Percentiles rank a stretch among this genome's conserved stretches.
Conservation (phyloP, 2,888 invertebrate genomes). For the Eupithecia abbreviata region DNA sequence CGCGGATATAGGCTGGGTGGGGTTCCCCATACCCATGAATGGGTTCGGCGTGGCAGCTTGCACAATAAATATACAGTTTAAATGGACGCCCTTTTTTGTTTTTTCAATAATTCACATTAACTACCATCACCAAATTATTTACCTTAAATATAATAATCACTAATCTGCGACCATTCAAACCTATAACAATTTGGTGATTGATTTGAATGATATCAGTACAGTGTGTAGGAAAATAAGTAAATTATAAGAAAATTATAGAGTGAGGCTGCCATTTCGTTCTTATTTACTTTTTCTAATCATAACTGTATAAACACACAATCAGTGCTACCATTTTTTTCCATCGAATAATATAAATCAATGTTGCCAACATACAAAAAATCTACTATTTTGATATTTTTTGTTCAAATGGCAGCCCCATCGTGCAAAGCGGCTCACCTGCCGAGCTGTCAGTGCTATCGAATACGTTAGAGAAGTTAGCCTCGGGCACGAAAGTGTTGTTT, state of each 20-base stretch:
- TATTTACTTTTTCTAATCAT: background rate
- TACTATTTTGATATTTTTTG: constrained; percentile 32
- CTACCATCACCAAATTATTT: constrained; percentile 48
- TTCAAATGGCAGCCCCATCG: constrained; percentile 49
- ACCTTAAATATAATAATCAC: background rate
- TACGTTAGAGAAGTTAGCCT: constrained; percentile 94
- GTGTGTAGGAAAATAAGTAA: constrained; percentile 30
- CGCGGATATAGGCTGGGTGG: constrained; percentile 72
- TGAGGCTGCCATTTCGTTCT: constrained; percentile 45
- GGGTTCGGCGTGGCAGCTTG: constrained; percentile 86
- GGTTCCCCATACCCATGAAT: constrained; percentile 86
- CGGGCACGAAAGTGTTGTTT: constrained; percentile 88
- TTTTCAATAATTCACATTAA: constrained; percentile 30
- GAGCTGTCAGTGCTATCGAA: constrained; percentile 89
- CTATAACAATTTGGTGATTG: background rate
- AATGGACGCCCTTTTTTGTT: constrained; percentile 30
- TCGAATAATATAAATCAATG: background rate
- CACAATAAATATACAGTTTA: constrained; percentile 59
- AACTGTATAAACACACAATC: background rate
- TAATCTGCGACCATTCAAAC: background rate
- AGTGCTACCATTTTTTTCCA: background rate
- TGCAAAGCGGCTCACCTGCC: constrained; percentile 82
- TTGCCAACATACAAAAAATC: background rate
- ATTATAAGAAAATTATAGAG: constrained; percentile 35
- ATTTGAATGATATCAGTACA: constrained; percentile 26